Evolutionary conservation across 2,888 invertebrate species (phyloP), one percentile per base, ranked within the genome.

Genomic region (Drepanosiphum platanoidis): DNA sequence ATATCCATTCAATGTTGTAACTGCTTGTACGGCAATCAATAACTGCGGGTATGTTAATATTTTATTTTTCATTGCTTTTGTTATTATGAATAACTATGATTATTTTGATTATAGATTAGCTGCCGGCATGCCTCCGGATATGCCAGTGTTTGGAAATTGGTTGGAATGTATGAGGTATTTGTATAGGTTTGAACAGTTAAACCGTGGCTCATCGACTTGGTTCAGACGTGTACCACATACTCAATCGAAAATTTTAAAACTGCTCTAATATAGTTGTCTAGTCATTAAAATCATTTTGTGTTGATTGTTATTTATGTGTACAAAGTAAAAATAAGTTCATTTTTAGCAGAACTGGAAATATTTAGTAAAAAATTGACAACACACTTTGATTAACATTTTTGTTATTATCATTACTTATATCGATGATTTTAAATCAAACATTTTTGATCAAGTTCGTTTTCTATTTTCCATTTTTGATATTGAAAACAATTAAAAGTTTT

Each of bases 1-100:
- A n/a, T 98, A 99, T 90, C 98, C 98, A 32, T 93, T 97, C 89
- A 93, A 94, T 89, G 95, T 98, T 86, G 96, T 97, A 1, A 94
- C 96, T 18, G 95, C 96, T 86, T 95, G 97, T 88, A 97, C 97
- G 95, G 93, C 94, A 86, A 95, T 97, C 15, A 94, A 94, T 86
- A 94, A 95, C 86, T 94, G 94, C 27, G 94, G 93, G 92, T 93
- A 89, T 89, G 90, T 89, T 39, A 78, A 86, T 42, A 32, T 71
- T 83, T 77, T 27, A 27, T 30, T 42, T 32, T 74, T 52, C 22
- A 52, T 74, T 32, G 18, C 34, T 42, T n/a, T 18, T 36, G 18
- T 61, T 11, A n/a, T n/a, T n/a, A n/a, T n/a, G 27, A 30, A 52
- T 52, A 9, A 64, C n/a, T 8, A 13, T 32, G 42, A 46, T n/a